These are phyloP conservation scores for Gadopsis marmoratus DNA, from an alignment of 2,797 vertebrate genomes.

Conservation along the genomic window DNA sequence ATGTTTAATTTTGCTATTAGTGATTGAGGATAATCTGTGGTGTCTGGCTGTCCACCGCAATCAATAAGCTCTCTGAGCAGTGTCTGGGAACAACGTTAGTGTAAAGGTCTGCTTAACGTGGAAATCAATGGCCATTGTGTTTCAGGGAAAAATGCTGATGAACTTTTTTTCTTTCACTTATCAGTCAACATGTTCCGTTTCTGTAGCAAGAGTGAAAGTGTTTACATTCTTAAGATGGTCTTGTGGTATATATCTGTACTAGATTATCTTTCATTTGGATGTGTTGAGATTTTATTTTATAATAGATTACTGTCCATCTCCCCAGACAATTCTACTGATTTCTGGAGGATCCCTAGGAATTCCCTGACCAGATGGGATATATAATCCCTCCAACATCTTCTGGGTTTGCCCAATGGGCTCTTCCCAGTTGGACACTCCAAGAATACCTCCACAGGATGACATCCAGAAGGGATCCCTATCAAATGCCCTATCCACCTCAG, in stretches of 20 bases:
- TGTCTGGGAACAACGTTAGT: slow-evolving; percentile 61
- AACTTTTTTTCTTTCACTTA: slow-evolving; percentile 35
- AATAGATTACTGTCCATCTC: neutral
- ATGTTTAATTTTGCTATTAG: slow-evolving; percentile 61
- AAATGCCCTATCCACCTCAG: neutral
- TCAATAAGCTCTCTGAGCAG: slow-evolving; percentile 68
- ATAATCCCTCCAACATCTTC: slow-evolving; percentile 7
- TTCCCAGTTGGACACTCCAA: neutral
- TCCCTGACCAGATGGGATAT: neutral
- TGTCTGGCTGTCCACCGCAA: slow-evolving; percentile 69
- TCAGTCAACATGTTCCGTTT: neutral
- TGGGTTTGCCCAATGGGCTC: neutral
- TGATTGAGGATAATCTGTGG: slow-evolving; percentile 61
- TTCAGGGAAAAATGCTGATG: slow-evolving; percentile 53
- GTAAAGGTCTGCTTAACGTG: slow-evolving; percentile 70
- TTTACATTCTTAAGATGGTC: neutral
- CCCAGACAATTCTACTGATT: neutral
- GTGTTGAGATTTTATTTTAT: neutral
- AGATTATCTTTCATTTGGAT: neutral
- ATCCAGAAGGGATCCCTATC: neutral
- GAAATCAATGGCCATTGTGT: slow-evolving; percentile 59
- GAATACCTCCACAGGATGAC: slow-evolving; percentile 9
- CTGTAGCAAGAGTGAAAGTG: neutral
- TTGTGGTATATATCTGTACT: neutral
- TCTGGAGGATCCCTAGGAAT: neutral